Percentiles rank a stretch among this genome's conserved stretches.
phyloP scores from a whole-genome alignment of 2,797 vertebrate species.

The Micrastur ruficollis region DNA sequence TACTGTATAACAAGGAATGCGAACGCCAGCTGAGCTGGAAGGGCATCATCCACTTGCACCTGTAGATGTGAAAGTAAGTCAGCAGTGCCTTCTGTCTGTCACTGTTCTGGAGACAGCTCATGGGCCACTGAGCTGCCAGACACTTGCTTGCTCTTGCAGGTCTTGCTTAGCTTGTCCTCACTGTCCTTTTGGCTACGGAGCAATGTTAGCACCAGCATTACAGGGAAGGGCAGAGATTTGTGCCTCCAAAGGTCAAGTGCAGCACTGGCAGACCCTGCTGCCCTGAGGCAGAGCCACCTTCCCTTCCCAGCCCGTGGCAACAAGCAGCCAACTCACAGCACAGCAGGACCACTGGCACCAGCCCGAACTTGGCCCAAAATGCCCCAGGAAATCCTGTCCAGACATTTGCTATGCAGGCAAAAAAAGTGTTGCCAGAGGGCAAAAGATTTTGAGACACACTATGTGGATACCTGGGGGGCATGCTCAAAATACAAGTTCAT shows the following conservation, averaged over 20 bases:
- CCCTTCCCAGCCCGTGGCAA: neutral
- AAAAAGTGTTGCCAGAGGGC: neutral
- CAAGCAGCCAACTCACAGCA: neutral
- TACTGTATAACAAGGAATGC: neutral
- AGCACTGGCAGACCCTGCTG: neutral
- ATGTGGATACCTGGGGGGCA: neutral
- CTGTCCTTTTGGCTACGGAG: neutral
- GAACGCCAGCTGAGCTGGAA: neutral
- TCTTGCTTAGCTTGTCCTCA: neutral
- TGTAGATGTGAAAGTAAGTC: neutral
- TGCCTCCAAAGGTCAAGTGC: neutral
- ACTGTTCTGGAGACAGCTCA: neutral
- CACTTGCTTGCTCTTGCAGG: neutral
- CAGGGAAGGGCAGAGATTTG: neutral
- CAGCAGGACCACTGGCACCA: accelerated
- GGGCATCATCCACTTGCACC: neutral
- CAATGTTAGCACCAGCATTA: neutral
- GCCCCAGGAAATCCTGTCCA: neutral
- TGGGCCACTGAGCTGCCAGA: neutral
- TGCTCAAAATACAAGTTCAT: neutral
- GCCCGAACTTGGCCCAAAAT: accelerated
- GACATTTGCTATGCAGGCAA: neutral
- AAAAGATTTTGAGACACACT: neutral
- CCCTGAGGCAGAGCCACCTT: neutral
- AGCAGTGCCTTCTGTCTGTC: neutral